Conservation (phyloP, 2,797 vertebrate species). For the Microctenopoma stevenorrisi region DNA sequence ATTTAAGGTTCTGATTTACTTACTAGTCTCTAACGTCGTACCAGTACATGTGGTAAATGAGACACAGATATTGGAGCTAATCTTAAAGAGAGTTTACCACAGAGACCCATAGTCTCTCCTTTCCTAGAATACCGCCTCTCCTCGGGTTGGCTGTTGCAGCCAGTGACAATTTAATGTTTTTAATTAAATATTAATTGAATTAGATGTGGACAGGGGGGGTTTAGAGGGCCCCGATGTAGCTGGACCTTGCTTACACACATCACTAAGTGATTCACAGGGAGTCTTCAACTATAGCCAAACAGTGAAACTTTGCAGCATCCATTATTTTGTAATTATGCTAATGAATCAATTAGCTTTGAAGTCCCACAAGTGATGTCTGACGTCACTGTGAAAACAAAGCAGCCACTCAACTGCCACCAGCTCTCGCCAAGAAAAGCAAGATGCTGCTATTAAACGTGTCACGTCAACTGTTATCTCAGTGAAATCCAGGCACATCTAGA, state of each 20-base stretch:
- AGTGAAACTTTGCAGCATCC: not conserved
- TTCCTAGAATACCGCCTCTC: not conserved
- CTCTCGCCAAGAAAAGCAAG: conserved; percentile 5
- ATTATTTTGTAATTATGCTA: conserved; percentile 1
- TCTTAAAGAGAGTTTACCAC: not conserved
- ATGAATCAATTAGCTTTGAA: not conserved
- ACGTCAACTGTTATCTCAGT: conserved; percentile 15
- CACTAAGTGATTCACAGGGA: not conserved
- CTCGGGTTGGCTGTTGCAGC: not conserved
- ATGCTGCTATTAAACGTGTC: conserved; percentile 28
- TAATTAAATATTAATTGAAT: not conserved
- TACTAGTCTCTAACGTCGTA: no score
- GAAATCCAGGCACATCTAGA: conserved; percentile 18
- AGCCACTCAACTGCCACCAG: conserved; percentile 5
- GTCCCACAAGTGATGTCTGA: conserved; percentile 7
- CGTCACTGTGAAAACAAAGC: conserved; percentile 14
- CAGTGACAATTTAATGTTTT: not conserved
- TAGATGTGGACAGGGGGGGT: not conserved
- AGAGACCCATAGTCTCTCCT: not conserved
- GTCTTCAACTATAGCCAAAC: not conserved
- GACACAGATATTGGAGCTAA: not conserved
- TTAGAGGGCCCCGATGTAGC: not conserved
- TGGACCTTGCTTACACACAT: not conserved
- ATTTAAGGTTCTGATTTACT: no score
- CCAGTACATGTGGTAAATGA: not conserved